These are phyloP conservation scores for Trididemnum clinides DNA, from an alignment of 23 tunicate species.

Conservation along the genomic window DNA sequence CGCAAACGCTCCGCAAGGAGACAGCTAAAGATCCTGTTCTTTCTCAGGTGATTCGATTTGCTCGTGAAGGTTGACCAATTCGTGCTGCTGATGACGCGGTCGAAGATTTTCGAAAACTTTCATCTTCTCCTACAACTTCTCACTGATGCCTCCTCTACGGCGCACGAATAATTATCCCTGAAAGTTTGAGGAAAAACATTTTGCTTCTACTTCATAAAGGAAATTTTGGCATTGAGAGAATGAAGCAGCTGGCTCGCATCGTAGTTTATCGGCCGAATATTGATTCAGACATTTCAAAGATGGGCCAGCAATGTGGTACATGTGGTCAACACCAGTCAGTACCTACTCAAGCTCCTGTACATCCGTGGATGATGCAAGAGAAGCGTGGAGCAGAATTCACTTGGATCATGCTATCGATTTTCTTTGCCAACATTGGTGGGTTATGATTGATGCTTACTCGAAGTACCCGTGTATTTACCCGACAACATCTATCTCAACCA, in stretches of 20 bases:
- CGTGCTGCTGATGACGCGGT: no score
- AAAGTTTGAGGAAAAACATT: no score
- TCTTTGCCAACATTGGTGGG: constrained; percentile 17
- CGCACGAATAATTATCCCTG: no score
- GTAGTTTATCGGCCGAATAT: constrained; percentile 50
- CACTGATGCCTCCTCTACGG: no score
- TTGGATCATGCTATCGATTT: constrained; percentile 31
- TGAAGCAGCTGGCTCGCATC: constrained; percentile 47
- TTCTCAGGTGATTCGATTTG: no score
- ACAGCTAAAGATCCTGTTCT: no score
- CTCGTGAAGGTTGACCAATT: no score
- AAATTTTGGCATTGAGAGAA: constrained; percentile 41
- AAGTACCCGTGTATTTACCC: constrained; percentile 25
- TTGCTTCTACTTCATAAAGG: constrained; percentile 22
- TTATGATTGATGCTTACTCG: constrained; percentile 12
- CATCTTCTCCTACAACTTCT: no score
- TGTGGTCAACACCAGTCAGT: constrained; percentile 30
- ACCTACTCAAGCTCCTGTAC: constrained; percentile 12
- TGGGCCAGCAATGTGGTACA: neutral
- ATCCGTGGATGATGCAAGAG: constrained; percentile 45
- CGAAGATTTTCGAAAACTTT: no score
- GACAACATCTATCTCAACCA: neutral
- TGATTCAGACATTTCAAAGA: constrained; percentile 6
- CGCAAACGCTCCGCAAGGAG: no score
- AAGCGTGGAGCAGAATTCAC: constrained; percentile 41